Evolutionary conservation across 1,140 invertebrate genomes (phyloP), one percentile per base, ranked within the genome.

Genomic region (Lordiphosa mommai): DNA sequence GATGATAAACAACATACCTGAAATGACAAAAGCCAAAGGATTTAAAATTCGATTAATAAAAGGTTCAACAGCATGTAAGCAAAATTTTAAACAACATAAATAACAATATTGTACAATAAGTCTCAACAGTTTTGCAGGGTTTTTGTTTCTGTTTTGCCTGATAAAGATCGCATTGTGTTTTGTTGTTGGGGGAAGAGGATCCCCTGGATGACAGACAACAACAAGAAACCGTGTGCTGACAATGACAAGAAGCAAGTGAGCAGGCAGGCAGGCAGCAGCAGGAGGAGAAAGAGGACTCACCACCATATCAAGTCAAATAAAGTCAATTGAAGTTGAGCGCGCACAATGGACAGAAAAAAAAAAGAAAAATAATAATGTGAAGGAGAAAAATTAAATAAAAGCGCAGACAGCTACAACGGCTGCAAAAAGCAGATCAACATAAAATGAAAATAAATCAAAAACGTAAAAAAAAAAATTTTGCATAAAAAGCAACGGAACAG

Each of bases 371-470:
- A n/a, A 9, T 23, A 40, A 32, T 27, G 36, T 41, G 23, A 38
- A 36, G 63, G 63, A 60, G 64, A 56, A 59, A 72, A 76, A 79
- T 80, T 65, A 80, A 80, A 82, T 70, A 82, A 82, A 76, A 70
- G 74, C 55, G 57, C 61, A 82, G 61, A 69, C 58, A 69, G 41
- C 41, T 50, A 16, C 58, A 49, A 43, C 56, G 63, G 66, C 43
- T 59, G 50, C 51, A 79, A 63, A 72, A 80, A 80, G 60, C 72
- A 84, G 79, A 85, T 84, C 77, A 77, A 77, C 77, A 84, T 84
- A 77, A 84, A 84, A 84, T 72, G 68, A 77, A 85, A 84, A 84
- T 84, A 84, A 84, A 84, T 84, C 77, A 84, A 84, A 70, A 85
- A 64, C 51, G 40, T 52, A 33, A 46, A 58, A 61, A 61, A 53